phyloP scores from a whole-genome alignment of 1,140 invertebrate species.

The Drosophila mauritiana region DNA sequence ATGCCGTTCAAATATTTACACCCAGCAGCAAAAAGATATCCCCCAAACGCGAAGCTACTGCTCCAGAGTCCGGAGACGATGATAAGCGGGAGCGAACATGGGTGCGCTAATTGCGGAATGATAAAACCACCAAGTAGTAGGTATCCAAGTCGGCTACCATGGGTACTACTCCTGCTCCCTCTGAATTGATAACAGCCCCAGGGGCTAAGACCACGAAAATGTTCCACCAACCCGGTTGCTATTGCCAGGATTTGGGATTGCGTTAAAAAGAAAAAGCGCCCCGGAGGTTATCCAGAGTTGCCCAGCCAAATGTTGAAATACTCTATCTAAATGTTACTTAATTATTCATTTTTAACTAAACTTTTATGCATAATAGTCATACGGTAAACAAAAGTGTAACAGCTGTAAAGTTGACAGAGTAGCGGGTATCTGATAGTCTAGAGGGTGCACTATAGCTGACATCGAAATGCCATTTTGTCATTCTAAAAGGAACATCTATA shows the following conservation, averaged over 20 bases:
- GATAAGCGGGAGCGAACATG: slow-evolving; percentile 73
- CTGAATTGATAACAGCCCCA: slow-evolving; percentile 7
- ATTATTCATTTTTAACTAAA: no score
- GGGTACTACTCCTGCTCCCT: background rate
- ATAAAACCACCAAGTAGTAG: slow-evolving; percentile 60
- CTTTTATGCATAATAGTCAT: no score
- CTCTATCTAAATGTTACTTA: background rate
- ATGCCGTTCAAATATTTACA: slow-evolving; percentile 77
- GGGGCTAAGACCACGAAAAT: slow-evolving; percentile 52
- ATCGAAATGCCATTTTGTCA: no score
- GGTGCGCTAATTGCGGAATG: slow-evolving; percentile 76
- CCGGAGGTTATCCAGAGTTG: background rate
- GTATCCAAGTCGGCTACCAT: slow-evolving; percentile 30
- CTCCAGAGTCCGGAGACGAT: slow-evolving; percentile 27
- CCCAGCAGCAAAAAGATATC: slow-evolving; percentile 52
- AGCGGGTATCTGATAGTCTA: no score
- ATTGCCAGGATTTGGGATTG: slow-evolving; percentile 57
- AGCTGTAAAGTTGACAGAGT: no score
- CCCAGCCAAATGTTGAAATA: background rate
- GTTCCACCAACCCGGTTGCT: slow-evolving; percentile 29
- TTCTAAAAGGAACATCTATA: no score
- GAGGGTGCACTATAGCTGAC: no score
- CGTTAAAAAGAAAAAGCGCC: slow-evolving; percentile 12
- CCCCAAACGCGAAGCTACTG: slow-evolving; percentile 39
- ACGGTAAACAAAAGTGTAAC: no score